Percentiles rank a stretch among this genome's conserved stretches.
Conservation (phyloP, 2,113 vertebrate genomes). For the Tragulus kanchil region DNA sequence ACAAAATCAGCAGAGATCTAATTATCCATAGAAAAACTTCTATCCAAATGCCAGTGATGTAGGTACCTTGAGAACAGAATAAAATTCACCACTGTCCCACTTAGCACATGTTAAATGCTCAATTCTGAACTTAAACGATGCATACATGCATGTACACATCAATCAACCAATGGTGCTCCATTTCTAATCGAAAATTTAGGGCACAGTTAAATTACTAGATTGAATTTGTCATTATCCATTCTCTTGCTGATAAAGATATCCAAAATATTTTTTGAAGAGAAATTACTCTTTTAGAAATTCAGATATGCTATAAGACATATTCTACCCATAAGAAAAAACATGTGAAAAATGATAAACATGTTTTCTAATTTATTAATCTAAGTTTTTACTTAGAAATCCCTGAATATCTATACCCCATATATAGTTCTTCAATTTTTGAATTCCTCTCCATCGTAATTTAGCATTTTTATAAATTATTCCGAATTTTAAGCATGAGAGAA, state of each 20-base stretch:
- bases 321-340: background rate
- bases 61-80: slow-evolving; percentile 46
- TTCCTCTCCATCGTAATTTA: background rate
- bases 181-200: background rate
- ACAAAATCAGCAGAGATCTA: slow-evolving; percentile 62
- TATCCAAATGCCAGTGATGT: slow-evolving; percentile 26
- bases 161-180: background rate
- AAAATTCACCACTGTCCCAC: background rate
- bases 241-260: background rate
- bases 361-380: slow-evolving; percentile 19
- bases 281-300: background rate
- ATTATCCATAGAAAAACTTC: slow-evolving; percentile 30
- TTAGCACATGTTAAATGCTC: background rate
- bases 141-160: background rate
- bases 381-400: background rate
- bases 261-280: background rate
- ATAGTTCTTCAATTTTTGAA: background rate
- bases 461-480: slow-evolving; percentile 20
- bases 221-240: background rate
- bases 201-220: background rate
- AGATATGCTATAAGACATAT: background rate
- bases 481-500: background rate
- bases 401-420: background rate
- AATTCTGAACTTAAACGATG: background rate
- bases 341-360: background rate